Conservation (phyloP, 1,140 invertebrate species). For the Trachelipus rathkii region DNA sequence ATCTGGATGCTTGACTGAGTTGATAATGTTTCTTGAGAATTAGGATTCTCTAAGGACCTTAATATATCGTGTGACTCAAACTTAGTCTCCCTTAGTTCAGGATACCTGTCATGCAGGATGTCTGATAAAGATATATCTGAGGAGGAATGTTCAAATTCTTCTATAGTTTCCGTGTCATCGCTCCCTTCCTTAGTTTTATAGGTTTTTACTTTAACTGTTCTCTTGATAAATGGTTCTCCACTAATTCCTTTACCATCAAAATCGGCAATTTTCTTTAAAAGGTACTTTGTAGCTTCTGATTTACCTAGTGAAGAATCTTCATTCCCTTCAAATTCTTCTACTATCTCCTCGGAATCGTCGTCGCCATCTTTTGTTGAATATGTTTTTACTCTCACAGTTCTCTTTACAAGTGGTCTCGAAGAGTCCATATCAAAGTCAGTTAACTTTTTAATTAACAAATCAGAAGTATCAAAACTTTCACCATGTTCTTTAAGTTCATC, state of each 20-base stretch:
- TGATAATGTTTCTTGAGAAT: too few relatives aligned
- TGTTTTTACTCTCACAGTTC: conserved; percentile 1
- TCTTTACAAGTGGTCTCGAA: neutral
- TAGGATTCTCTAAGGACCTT: neutral
- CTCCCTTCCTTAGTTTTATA: neutral
- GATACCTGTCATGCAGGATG: neutral
- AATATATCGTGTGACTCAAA: neutral
- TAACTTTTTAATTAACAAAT: neutral
- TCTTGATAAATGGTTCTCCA: neutral
- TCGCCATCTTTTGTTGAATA: neutral
- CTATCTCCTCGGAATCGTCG: neutral
- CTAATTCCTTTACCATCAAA: conserved; percentile 1
- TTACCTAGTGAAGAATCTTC: neutral
- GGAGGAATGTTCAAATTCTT: neutral
- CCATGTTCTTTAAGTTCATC: neutral
- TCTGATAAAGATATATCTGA: neutral
- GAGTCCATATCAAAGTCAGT: neutral
- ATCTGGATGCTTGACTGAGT: too few relatives aligned
- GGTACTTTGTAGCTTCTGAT: neutral
- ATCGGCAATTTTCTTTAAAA: conserved; percentile 5
- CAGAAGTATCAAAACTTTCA: neutral
- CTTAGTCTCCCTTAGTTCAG: neutral
- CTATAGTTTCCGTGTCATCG: neutral
- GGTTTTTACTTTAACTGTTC: neutral
- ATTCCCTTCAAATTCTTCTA: neutral